These are phyloP conservation scores for Coilia nasus DNA, from an alignment of 2,797 vertebrate genomes.

Conservation along the genomic window DNA sequence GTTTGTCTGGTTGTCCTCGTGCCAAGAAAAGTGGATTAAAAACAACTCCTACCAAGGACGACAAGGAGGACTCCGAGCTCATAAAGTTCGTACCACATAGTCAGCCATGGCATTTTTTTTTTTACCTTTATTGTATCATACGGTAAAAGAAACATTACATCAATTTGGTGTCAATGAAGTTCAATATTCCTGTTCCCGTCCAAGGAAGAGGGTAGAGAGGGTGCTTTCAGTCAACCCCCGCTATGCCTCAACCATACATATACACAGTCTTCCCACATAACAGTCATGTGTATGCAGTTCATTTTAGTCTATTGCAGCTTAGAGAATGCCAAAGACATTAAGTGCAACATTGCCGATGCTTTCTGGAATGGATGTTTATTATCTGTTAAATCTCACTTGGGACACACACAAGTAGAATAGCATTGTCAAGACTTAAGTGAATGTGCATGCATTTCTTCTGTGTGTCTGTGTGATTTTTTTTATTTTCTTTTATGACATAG, in stretches of 20 bases:
- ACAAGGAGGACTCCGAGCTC: constrained; percentile 98
- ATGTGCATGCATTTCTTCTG: not conserved
- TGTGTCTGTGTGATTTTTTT: not conserved
- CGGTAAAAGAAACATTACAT: constrained; percentile 65
- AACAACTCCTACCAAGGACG: constrained; percentile 94
- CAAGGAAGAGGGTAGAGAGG: constrained; percentile 17
- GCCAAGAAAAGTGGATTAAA: constrained; percentile 99
- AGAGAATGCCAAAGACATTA: constrained; percentile 43
- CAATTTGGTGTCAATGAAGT: constrained; percentile 16
- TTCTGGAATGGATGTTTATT: constrained; percentile 39
- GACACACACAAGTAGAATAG: constrained; percentile 8
- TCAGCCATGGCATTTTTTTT: constrained; percentile 68
- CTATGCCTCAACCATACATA: constrained; percentile 13
- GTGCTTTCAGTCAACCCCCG: constrained; percentile 5
- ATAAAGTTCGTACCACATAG: constrained; percentile 94
- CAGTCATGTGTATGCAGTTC: constrained; percentile 63
- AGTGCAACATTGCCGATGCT: constrained; percentile 33
- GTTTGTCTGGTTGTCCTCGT: constrained; percentile 99
- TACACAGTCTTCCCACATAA: constrained; percentile 54
- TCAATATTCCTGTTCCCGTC: constrained; percentile 22
- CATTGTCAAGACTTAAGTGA: not conserved
- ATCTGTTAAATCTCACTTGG: not conserved
- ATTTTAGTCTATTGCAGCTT: constrained; percentile 64
- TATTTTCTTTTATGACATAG: not conserved
- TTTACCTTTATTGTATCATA: constrained; percentile 71